A percentile compares a stretch with the other conserved stretches of the same genome.
Conservation (phyloP, 2,888 invertebrate species). For the Ethmia dodecea region DNA sequence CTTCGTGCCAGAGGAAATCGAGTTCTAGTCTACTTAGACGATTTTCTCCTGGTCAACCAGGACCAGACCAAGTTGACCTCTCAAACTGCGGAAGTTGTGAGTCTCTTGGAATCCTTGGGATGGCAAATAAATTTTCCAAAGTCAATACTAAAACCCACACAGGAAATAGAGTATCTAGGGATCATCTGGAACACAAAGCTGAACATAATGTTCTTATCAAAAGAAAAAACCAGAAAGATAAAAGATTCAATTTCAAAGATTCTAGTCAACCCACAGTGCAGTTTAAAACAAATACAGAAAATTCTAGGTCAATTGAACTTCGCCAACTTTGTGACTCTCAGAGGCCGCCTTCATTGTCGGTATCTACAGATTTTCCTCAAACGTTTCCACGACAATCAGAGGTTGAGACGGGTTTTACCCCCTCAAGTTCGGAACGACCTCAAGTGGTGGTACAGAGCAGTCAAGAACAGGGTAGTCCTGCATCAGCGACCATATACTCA, state of each 20-base stretch:
- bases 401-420: conserved; percentile 4
- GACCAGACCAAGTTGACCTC: background rate
- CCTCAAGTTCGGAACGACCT: conserved; percentile 10
- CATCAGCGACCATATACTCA: conserved; percentile 13
- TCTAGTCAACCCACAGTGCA: conserved; percentile 7
- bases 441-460: conserved; percentile 14
- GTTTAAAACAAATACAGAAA: background rate
- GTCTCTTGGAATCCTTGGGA: background rate
- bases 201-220: background rate
- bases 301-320: background rate
- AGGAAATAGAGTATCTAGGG: conserved; percentile 1
- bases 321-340: background rate
- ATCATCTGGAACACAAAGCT: background rate
- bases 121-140: background rate
- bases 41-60: conserved; percentile 1
- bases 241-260: conserved; percentile 4
- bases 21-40: conserved; percentile 12
- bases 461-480: conserved; percentile 6
- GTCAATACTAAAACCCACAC: background rate
- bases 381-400: background rate
- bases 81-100: background rate
- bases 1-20: conserved; percentile 5
- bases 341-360: conserved; percentile 1
- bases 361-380: background rate
- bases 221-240: too few species aligned